Percentiles rank a stretch among this genome's conserved stretches.
Evolutionary conservation across 2,888 invertebrate genomes (phyloP).

Genomic region (Parnassius glacialis): DNA sequence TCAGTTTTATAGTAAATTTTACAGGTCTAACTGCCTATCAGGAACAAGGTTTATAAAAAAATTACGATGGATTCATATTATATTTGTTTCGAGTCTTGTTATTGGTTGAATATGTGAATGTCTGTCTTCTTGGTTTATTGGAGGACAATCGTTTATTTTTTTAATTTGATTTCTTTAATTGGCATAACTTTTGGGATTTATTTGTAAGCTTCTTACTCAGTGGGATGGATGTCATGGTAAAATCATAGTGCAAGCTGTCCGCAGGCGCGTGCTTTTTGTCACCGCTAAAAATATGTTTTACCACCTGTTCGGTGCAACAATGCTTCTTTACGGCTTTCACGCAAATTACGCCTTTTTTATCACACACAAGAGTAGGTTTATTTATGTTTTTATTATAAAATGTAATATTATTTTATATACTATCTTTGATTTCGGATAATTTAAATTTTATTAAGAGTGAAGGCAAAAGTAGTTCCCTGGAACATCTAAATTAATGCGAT

Average conservation of each 20-base stretch:
- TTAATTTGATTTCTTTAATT: slow-evolving; percentile 36
- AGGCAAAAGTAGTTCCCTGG: too few species aligned
- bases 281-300: slow-evolving; percentile 31
- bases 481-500: too few species aligned
- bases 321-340: slow-evolving; percentile 45
- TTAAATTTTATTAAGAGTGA: too few species aligned
- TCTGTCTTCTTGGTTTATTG: slow-evolving; percentile 44
- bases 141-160: slow-evolving; percentile 35
- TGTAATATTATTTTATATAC: too few species aligned
- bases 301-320: slow-evolving; percentile 9
- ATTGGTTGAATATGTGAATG: slow-evolving; percentile 54
- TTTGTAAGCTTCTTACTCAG: slow-evolving; percentile 34
- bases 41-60: slow-evolving; percentile 73
- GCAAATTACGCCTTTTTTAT: slow-evolving; percentile 29
- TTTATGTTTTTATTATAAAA: too few species aligned
- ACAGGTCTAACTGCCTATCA: slow-evolving; percentile 77
- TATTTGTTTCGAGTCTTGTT: slow-evolving; percentile 55
- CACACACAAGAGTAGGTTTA: not conserved
- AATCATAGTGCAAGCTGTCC: slow-evolving; percentile 24
- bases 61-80: not conserved
- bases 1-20: slow-evolving; percentile 78
- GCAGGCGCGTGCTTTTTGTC: slow-evolving; percentile 32
- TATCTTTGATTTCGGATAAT: too few species aligned
- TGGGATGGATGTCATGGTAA: slow-evolving; percentile 20
- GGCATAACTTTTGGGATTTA: slow-evolving; percentile 35